Percentiles rank a stretch among this genome's conserved stretches.
phyloP scores from a whole-genome alignment of 1,140 invertebrate species.

The Brachionus calyciflorus region DNA sequence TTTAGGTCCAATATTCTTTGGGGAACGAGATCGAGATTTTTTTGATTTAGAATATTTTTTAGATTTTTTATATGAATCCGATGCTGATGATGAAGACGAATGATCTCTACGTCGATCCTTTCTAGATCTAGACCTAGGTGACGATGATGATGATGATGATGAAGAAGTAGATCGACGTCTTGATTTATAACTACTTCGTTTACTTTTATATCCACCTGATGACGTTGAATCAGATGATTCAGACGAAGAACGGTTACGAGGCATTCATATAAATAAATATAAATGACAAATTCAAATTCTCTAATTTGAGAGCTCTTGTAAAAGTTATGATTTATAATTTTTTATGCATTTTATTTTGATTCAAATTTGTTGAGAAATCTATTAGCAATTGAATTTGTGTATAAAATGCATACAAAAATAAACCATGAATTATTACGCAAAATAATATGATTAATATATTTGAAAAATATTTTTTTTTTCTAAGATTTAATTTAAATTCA shows the following conservation, averaged over 20 bases:
- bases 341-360: too few species aligned
- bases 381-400: too few species aligned
- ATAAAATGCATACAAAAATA: too few species aligned
- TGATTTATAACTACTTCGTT: neutral
- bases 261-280: too few species aligned
- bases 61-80: neutral
- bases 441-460: too few species aligned
- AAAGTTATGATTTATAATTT: too few species aligned
- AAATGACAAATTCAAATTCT: too few species aligned
- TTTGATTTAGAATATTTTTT: neutral
- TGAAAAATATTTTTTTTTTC: too few species aligned
- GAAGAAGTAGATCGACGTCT: neutral
- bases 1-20: neutral
- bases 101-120: neutral
- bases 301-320: too few species aligned
- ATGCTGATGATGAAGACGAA: neutral
- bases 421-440: too few species aligned
- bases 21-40: constrained; percentile 9
- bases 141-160: neutral
- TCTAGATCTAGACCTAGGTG: neutral
- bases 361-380: too few species aligned
- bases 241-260: neutral
- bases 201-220: neutral
- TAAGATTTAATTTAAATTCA: too few species aligned
- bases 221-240: neutral